phyloP scores from a whole-genome alignment of 1,140 invertebrate genomes.

The Notospermus geniculatus region DNA sequence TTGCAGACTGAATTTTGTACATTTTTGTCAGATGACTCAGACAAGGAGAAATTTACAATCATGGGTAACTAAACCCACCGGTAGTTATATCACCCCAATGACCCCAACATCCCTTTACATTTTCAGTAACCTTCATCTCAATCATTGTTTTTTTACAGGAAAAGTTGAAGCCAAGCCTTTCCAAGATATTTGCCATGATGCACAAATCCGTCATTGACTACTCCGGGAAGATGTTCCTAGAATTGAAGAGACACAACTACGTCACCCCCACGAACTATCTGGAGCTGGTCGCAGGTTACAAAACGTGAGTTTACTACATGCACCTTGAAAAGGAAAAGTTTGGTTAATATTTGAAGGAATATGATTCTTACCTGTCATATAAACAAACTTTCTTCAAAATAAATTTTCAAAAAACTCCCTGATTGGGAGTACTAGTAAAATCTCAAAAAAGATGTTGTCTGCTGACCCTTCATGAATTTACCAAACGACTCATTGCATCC shows the following conservation, averaged over 20 bases:
- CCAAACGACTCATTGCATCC: no score
- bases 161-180: slow-evolving; percentile 60
- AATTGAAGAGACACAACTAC: slow-evolving; percentile 79
- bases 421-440: no score
- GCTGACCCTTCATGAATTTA: no score
- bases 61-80: no score
- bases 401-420: no score
- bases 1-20: no score
- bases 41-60: no score
- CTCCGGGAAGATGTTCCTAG: slow-evolving; percentile 67
- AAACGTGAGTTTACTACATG: slow-evolving; percentile 61
- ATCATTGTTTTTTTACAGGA: slow-evolving; percentile 59
- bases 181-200: slow-evolving; percentile 73
- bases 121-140: neutral
- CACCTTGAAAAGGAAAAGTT: neutral
- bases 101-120: no score
- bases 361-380: neutral
- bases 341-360: neutral
- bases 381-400: no score
- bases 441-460: no score
- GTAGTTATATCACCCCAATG: no score
- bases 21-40: no score
- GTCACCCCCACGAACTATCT: slow-evolving; percentile 83
- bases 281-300: slow-evolving; percentile 77
- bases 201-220: slow-evolving; percentile 72